A percentile compares a stretch with the other conserved stretches of the same genome.
phyloP scores from a whole-genome alignment of 2,888 invertebrate genomes.

The Orthosia cruda region DNA sequence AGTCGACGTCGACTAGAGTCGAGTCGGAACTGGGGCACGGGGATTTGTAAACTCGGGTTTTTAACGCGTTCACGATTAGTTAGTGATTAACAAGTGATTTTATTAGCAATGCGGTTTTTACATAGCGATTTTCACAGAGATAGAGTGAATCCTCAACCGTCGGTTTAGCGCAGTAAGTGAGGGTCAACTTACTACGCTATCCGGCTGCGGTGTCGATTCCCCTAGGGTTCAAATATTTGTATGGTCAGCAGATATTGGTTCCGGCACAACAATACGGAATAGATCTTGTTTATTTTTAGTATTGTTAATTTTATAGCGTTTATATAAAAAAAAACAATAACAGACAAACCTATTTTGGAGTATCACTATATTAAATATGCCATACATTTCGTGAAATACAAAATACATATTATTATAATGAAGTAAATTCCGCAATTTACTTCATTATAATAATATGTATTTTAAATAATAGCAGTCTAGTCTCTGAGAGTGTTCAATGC shows the following conservation, averaged over 20 bases:
- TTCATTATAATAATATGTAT: too few species aligned
- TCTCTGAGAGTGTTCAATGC: too few species aligned
- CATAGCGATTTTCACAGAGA: constrained; percentile 9
- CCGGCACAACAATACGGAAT: constrained; percentile 17
- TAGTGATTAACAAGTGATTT: constrained; percentile 44
- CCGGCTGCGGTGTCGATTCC: constrained; percentile 11
- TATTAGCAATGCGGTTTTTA: constrained; percentile 35
- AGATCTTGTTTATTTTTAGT: constrained; percentile 24
- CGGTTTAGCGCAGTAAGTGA: background rate
- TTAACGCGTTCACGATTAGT: constrained; percentile 45
- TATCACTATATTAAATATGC: background rate
- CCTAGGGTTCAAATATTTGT: constrained; percentile 8
- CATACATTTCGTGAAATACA: background rate
- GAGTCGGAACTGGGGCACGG: constrained; percentile 61
- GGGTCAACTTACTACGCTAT: background rate
- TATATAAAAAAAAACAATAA: background rate
- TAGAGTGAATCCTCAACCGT: background rate
- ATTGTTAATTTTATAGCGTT: background rate
- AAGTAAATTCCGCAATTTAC: too few species aligned
- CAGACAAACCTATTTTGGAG: constrained; percentile 1
- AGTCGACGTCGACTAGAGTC: constrained; percentile 52
- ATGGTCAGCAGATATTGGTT: constrained; percentile 26
- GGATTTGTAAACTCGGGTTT: constrained; percentile 54
- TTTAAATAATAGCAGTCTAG: too few species aligned
- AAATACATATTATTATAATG: background rate